Percentiles rank a stretch among this genome's conserved stretches.
These are phyloP conservation scores for Nansenia antarctica DNA, from an alignment of 2,113 vertebrate species.

Conservation along the genomic window DNA sequence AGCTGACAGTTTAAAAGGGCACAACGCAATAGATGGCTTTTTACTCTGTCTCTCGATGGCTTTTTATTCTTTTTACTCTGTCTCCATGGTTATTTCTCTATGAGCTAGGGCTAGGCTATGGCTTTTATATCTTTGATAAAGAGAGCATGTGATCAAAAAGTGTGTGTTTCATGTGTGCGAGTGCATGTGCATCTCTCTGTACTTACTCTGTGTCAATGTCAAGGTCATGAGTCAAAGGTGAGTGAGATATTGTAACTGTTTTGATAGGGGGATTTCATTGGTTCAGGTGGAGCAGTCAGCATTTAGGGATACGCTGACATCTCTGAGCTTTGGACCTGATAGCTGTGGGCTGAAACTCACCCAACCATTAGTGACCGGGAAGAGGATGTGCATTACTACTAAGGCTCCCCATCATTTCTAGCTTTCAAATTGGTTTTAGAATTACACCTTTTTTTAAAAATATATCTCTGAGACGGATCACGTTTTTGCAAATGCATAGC, in stretches of 20 bases:
- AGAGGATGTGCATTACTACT: no score
- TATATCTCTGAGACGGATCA: no score
- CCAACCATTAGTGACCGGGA: background rate
- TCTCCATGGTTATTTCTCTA: conserved; percentile 66
- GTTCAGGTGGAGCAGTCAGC: conserved; percentile 13
- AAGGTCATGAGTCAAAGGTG: conserved; percentile 52
- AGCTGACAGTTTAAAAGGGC: conserved; percentile 74
- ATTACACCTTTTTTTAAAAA: no score
- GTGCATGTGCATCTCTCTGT: background rate
- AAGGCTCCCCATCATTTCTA: no score
- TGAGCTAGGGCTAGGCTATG: conserved; percentile 53
- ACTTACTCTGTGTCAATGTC: conserved; percentile 34
- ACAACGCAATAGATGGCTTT: conserved; percentile 59
- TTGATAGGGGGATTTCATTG: conserved; percentile 2
- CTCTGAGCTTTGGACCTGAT: background rate
- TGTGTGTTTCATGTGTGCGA: background rate
- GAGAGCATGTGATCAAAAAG: conserved; percentile 36
- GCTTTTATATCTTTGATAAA: conserved; percentile 55
- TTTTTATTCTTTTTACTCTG: conserved; percentile 60
- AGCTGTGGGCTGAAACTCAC: background rate
- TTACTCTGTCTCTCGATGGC: conserved; percentile 59
- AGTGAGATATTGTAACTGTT: conserved; percentile 5
- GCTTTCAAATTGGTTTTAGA: no score
- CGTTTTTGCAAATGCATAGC: no score
- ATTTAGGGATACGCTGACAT: conserved; percentile 1